phyloP scores from a whole-genome alignment of 2,113 vertebrate genomes.

The Paramisgurnus dabryanus region DNA sequence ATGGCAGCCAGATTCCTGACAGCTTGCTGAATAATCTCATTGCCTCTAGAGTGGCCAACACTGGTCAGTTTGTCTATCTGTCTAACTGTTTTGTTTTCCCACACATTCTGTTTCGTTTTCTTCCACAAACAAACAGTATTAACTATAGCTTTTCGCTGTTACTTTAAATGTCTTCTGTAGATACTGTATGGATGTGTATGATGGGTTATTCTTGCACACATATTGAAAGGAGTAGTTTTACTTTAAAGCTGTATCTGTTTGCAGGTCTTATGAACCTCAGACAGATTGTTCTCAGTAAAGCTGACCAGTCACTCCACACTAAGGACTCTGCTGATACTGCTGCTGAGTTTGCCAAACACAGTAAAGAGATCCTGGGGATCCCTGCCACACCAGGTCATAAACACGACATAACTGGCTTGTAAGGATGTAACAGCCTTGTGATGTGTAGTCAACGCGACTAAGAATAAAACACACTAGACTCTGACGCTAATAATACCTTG shows the following conservation, averaged over 20 bases:
- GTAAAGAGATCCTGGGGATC: slow-evolving; percentile 86
- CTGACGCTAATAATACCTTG: too few relatives aligned
- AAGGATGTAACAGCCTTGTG: too few relatives aligned
- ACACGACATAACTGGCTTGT: background rate
- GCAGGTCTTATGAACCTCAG: slow-evolving; percentile 90
- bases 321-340: slow-evolving; percentile 77
- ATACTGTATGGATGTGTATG: background rate
- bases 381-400: slow-evolving; percentile 85
- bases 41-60: slow-evolving; percentile 89
- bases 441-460: too few relatives aligned
- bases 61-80: slow-evolving; percentile 72
- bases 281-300: slow-evolving; percentile 92
- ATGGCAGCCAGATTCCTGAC: slow-evolving; percentile 80
- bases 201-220: too few relatives aligned
- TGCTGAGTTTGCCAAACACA: slow-evolving; percentile 84
- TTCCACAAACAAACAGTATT: too few relatives aligned
- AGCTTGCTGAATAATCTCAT: slow-evolving; percentile 85
- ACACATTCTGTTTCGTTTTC: too few relatives aligned
- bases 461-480: too few relatives aligned
- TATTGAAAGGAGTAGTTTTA: background rate
- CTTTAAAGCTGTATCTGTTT: slow-evolving; percentile 33
- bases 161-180: background rate
- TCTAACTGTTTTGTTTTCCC: background rate
- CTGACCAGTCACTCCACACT: slow-evolving; percentile 88
- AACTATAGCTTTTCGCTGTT: too few relatives aligned